phyloP scores from a whole-genome alignment of 2,797 vertebrate species.

The Avahi laniger region DNA sequence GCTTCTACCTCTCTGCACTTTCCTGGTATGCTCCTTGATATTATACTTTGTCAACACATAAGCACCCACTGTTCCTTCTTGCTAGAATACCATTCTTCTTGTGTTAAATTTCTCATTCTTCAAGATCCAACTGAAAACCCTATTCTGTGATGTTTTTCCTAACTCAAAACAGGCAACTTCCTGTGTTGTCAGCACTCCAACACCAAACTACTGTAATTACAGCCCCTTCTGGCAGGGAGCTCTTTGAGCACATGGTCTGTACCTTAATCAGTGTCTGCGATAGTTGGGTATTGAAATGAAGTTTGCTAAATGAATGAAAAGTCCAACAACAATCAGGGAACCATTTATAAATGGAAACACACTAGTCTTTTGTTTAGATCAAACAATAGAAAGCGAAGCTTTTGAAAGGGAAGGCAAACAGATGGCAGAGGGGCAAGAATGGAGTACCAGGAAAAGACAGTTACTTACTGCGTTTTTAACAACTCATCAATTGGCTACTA shows the following conservation, averaged over 20 bases:
- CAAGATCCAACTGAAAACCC: not conserved
- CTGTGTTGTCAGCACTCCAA: not conserved
- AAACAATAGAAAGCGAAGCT: not conserved
- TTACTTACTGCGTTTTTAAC: not conserved
- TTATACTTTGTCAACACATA: not conserved
- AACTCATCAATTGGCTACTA: not conserved
- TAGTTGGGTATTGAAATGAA: not conserved
- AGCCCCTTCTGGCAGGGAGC: not conserved
- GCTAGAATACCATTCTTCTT: not conserved
- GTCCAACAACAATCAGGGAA: not conserved
- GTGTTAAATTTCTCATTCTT: not conserved
- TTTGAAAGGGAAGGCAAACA: not conserved
- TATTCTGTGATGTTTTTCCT: not conserved
- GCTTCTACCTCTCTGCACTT: not conserved
- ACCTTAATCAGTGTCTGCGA: not conserved
- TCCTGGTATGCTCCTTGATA: not conserved
- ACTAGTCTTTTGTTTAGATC: not conserved
- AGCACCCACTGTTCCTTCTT: not conserved
- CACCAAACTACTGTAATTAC: not conserved
- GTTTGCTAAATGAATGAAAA: not conserved
- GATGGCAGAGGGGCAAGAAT: not conserved
- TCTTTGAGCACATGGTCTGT: not conserved
- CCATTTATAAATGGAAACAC: not conserved
- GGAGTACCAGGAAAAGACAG: not conserved
- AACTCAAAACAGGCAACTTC: conserved; percentile 22